phyloP scores from a whole-genome alignment of 2,888 invertebrate genomes.

The Drosophila mayaguana region DNA sequence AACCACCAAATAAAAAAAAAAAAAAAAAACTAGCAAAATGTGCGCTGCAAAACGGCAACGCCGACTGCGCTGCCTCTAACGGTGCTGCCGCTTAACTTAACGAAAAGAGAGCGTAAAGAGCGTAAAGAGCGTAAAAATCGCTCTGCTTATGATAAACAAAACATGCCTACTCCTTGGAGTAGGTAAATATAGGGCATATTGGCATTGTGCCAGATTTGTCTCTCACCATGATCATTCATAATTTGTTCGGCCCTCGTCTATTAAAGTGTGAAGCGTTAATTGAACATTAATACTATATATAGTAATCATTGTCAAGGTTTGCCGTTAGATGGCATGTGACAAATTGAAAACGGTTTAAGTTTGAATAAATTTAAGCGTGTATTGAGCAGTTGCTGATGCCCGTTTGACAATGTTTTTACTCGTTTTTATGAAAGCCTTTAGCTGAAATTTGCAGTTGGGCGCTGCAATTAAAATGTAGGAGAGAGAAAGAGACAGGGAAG shows the following conservation, averaged over 20 bases:
- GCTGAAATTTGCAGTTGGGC: neutral
- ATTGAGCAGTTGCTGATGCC: neutral
- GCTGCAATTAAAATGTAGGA: neutral
- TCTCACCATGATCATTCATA: neutral
- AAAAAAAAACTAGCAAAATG: conserved; percentile 29
- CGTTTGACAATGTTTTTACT: neutral
- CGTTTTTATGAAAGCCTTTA: neutral
- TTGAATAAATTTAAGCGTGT: neutral
- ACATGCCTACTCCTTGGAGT: conserved; percentile 4
- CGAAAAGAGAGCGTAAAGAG: conserved; percentile 23
- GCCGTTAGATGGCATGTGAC: neutral
- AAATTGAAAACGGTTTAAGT: neutral
- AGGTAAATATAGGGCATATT: neutral
- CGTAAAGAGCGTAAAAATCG: conserved; percentile 6
- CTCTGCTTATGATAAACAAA: conserved; percentile 35
- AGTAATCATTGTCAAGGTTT: neutral
- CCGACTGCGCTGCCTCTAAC: conserved; percentile 49
- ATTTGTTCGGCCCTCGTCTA: neutral
- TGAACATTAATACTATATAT: neutral
- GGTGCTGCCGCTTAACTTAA: conserved; percentile 42
- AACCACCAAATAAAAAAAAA: conserved; percentile 35
- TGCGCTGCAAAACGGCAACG: conserved; percentile 27
- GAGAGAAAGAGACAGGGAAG: neutral
- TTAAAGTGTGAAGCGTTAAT: neutral
- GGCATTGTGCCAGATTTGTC: neutral